phyloP scores from a whole-genome alignment of 2,113 vertebrate genomes.

The Gallinago media region DNA sequence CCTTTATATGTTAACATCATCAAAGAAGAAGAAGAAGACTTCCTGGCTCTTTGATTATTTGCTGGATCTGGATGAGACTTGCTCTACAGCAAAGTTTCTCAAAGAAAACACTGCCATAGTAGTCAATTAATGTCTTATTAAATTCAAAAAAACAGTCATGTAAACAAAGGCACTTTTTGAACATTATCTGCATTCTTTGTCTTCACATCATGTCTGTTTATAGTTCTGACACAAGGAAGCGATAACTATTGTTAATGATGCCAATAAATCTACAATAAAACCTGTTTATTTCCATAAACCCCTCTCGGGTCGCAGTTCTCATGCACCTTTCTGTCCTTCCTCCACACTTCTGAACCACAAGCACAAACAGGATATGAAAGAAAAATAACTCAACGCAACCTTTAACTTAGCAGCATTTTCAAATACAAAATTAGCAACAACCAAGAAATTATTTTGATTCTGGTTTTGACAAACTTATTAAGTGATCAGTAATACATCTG shows the following conservation, averaged over 20 bases:
- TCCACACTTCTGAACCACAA: background rate
- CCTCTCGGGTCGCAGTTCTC: background rate
- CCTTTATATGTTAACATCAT: background rate
- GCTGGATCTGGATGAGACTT: background rate
- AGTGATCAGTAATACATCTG: background rate
- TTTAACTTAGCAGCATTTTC: background rate
- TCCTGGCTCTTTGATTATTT: background rate
- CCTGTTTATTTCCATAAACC: background rate
- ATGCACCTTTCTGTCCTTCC: background rate
- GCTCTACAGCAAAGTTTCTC: background rate
- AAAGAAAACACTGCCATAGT: background rate
- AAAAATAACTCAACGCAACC: background rate
- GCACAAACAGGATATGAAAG: background rate
- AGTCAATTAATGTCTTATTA: background rate
- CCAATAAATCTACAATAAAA: background rate
- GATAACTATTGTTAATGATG: background rate
- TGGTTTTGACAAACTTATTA: background rate
- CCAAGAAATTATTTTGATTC: background rate
- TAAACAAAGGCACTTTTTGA: conserved; percentile 5
- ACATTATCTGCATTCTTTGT: background rate
- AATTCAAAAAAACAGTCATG: background rate
- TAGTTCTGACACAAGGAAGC: background rate
- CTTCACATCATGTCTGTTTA: background rate
- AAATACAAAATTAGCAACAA: conserved; percentile 20
- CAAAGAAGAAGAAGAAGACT: background rate